Conservation (phyloP, 2,888 invertebrate genomes). For the Adelphocoris suturalis region DNA sequence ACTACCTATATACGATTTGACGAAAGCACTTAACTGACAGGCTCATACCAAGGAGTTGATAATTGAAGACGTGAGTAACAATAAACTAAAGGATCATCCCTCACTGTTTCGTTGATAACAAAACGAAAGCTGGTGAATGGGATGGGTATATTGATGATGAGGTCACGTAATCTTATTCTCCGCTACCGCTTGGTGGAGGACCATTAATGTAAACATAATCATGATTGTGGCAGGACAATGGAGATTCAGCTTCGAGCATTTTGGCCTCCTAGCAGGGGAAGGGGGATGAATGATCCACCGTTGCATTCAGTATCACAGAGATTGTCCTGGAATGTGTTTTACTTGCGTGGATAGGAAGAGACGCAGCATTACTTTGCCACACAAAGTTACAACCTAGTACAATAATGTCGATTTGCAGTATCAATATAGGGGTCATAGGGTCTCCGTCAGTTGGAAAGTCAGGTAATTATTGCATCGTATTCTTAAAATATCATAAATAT, state of each 20-base stretch:
- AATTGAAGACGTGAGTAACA: too few relatives aligned
- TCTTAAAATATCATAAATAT: too few relatives aligned
- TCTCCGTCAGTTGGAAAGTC: slow-evolving; percentile 12
- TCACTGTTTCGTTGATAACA: background rate
- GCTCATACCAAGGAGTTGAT: too few relatives aligned
- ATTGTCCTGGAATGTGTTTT: background rate
- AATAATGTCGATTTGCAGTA: background rate
- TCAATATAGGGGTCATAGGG: slow-evolving; percentile 9
- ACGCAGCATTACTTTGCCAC: background rate
- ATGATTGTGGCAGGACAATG: background rate
- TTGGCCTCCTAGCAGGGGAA: background rate
- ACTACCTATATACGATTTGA: too few relatives aligned
- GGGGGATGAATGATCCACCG: background rate
- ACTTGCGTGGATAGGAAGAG: background rate
- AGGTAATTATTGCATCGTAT: background rate
- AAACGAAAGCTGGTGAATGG: background rate
- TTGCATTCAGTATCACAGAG: background rate
- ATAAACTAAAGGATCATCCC: too few relatives aligned
- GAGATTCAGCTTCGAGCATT: background rate
- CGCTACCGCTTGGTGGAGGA: background rate
- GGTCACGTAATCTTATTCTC: slow-evolving; percentile 9
- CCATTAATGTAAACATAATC: slow-evolving; percentile 38
- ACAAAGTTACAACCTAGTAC: background rate
- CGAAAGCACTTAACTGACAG: too few relatives aligned
- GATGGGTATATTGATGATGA: background rate